Evolutionary conservation across 2,888 invertebrate genomes (phyloP), one percentile per base, ranked within the genome.

Genomic region (Platypus cylindrus): DNA sequence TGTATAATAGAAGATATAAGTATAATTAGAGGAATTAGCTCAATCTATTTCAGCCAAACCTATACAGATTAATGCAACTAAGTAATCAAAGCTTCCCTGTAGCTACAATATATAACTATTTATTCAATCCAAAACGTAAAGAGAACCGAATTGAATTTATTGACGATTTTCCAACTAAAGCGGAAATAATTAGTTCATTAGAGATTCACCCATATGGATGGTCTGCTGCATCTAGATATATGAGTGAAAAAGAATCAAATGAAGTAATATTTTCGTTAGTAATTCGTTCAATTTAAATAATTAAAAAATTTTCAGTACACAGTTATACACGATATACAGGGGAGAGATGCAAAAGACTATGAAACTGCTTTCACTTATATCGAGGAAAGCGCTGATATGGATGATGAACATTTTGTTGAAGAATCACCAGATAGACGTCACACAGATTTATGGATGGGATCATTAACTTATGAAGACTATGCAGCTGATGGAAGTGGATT

Each of bases 241-340:
- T 89, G 35, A 86, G 83, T 52, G 76, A 75, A 41, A 79, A 83
- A 49, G 89, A 91, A 56, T 73, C 73, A 52, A 81, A 85, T 23
- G 93, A 93, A 73, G 84, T 82, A 59, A 17, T 17, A 9, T 3
- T 16, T 16, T n/a, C 15, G 7, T n/a, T 17, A 16, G 4, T 29
- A 20, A 20, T 20, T 20, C 20, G 20, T 20, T 5, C 20, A 20
- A 20, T 20, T 27, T 13, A 5, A 15, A 14, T 23, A 32, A 8
- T 13, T 36, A 30, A 13, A 34, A 9, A 34, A 7, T 17, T 45
- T 45, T 32, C 31, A 85, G 80, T 93, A 89, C 87, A 89, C 89
- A 5, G 86, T 89, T 55, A 77, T 94, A 34, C 93, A 94, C 63
- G 90, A 93, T 57, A 87, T 94, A 45, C 89, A 90, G 63, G 76